Base-by-base conservation (phyloP, 2,888 invertebrate genomes). In the Notocelia uddmanniana region DNA sequence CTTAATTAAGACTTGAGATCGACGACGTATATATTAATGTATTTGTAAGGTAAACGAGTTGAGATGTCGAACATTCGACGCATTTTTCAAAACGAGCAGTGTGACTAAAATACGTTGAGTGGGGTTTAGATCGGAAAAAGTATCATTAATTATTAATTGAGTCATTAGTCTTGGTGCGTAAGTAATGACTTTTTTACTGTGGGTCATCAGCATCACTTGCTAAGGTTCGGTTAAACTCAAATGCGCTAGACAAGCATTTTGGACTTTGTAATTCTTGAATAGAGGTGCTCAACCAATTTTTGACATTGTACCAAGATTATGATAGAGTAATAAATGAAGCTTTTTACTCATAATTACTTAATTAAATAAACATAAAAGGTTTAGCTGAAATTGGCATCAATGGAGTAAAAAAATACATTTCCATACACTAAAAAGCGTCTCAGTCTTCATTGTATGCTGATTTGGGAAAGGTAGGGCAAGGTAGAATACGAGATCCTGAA, bases 1-100 rank as follows among this genome's bases (percentile, higher is more conserved):
- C 86, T 89, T 89, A 87, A 89, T 89, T 89, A 89, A 86, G 85
- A 86, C 82, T 81, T 81, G 76, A 64, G 62, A 68, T 64, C 45
- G 79, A 83, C 83, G 83, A 80, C 75, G 83, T 81, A 83, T 87
- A 83, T 81, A 85, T 84, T 81, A 83, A 77, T 79, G 78, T 80
- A 71, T 71, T 71, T 59, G 66, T 60, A 48, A 60, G 41, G 66
- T 66, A 70, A 71, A 60, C 31, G 59, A 55, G 31, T 52, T 26
- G 50, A 71, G 54, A 71, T 70, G 70, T 66, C 45, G 66, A 26
- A 67, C 66, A 60, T 21, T 31, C 9, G 41, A 54, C 34, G 31
- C 59, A 60, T 71, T 67, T 60, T 60, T 71, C 66, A 67, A 60
- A 66, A 57, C 26, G 55, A 41, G 45, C 23, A 41, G 55, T 57